These are phyloP conservation scores for Macrocentrus cingulum DNA, from an alignment of 1,140 invertebrate species.

Conservation along the genomic window DNA sequence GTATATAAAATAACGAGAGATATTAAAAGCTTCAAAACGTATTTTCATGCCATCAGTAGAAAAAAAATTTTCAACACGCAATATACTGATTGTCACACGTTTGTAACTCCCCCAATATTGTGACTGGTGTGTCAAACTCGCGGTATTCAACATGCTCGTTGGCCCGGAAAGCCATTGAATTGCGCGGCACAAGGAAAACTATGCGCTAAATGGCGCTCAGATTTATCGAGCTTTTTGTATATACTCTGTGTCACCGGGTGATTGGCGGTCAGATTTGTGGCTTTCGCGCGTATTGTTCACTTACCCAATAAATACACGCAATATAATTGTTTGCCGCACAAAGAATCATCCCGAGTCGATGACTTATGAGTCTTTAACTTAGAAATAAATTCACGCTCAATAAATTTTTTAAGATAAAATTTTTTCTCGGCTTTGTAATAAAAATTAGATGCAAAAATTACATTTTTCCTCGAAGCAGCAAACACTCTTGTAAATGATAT, in stretches of 20 bases:
- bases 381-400: too few relatives aligned
- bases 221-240: constrained; percentile 36
- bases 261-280: constrained; percentile 41
- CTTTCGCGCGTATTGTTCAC: constrained; percentile 39
- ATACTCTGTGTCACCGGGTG: constrained; percentile 34
- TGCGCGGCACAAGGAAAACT: background rate
- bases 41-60: background rate
- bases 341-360: too few relatives aligned
- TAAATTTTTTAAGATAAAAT: too few relatives aligned
- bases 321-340: too few relatives aligned
- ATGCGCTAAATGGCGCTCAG: constrained; percentile 22
- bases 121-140: constrained; percentile 37
- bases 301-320: constrained; percentile 1
- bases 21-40: background rate
- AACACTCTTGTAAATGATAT: too few relatives aligned
- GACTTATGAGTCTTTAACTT: too few relatives aligned
- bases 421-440: too few relatives aligned
- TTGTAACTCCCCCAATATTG: constrained; percentile 40
- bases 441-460: too few relatives aligned
- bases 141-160: constrained; percentile 38
- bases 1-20: background rate
- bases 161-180: constrained; percentile 39
- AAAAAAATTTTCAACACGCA: background rate
- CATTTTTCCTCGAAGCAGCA: too few relatives aligned
- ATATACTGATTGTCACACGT: background rate